Evolutionary conservation across 1,140 invertebrate genomes (phyloP).

Genomic region (Arion vulgaris): DNA sequence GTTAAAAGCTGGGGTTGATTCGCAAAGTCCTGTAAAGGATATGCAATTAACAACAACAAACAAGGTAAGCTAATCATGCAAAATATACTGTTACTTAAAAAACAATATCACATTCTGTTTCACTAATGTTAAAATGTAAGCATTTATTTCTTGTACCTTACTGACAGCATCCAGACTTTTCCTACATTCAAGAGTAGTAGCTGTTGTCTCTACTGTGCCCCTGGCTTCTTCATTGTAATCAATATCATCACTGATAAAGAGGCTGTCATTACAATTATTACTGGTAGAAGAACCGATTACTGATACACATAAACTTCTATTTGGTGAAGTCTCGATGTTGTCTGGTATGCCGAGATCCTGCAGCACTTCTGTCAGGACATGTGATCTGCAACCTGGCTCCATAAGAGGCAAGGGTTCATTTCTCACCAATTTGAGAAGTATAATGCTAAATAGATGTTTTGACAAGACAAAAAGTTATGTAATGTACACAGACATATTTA

Average conservation of each 20-base stretch:
- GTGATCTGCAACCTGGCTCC: background rate
- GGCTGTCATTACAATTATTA: background rate
- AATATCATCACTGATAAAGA: background rate
- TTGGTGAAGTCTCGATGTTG: background rate
- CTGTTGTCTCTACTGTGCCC: background rate
- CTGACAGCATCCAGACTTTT: background rate
- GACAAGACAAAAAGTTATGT: background rate
- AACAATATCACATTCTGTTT: no score
- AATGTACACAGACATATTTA: no score
- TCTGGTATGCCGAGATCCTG: conserved; percentile 17
- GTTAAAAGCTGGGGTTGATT: no score
- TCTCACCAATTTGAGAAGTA: conserved; percentile 7
- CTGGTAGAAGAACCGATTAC: background rate
- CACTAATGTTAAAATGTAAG: no score
- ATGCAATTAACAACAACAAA: no score
- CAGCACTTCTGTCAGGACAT: conserved; percentile 16
- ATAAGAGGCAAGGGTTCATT: conserved; percentile 1
- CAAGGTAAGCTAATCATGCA: no score
- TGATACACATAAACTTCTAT: background rate
- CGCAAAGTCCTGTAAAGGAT: no score
- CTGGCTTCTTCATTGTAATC: background rate
- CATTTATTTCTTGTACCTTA: background rate
- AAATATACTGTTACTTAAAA: no score
- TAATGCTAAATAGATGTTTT: conserved; percentile 13
- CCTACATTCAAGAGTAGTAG: background rate